These are phyloP conservation scores for Diachrysia chrysitis DNA, from an alignment of 2,888 invertebrate genomes.

Conservation along the genomic window DNA sequence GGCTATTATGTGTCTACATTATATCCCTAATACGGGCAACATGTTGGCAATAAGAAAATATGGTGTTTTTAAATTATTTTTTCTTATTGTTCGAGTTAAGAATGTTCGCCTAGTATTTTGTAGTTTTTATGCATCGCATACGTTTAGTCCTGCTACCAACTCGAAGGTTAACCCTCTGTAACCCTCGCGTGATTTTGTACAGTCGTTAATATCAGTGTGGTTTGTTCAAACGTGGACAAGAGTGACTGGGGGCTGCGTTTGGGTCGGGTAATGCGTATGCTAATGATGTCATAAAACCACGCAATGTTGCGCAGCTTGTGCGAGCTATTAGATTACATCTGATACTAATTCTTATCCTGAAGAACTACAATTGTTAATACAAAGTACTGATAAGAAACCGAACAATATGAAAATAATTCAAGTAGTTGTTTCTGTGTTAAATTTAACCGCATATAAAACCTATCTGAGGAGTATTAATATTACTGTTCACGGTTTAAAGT, in stretches of 20 bases:
- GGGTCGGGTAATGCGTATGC: slow-evolving; percentile 8
- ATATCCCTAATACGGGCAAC: too few species aligned
- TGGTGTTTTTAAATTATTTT: too few species aligned
- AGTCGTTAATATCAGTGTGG: not conserved
- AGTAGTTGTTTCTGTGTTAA: too few species aligned
- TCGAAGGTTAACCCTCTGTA: not conserved
- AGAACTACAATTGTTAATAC: not conserved
- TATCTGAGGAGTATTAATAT: too few species aligned
- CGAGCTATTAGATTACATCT: not conserved
- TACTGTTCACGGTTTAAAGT: too few species aligned
- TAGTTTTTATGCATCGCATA: not conserved
- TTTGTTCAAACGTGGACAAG: not conserved
- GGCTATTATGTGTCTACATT: slow-evolving; percentile 55
- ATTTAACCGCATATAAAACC: too few species aligned
- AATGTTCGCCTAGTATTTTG: not conserved
- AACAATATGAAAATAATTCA: too few species aligned
- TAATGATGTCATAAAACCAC: slow-evolving; percentile 9
- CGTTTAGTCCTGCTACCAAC: not conserved
- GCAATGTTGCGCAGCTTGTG: not conserved
- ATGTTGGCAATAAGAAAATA: too few species aligned
- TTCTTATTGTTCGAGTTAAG: slow-evolving; percentile 12
- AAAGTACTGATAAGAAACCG: too few species aligned
- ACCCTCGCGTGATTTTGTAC: not conserved
- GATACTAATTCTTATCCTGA: not conserved
- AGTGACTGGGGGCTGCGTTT: not conserved